A percentile compares a stretch with the other conserved stretches of the same genome.
These are phyloP conservation scores for Merops nubicus DNA, from an alignment of 2,113 vertebrate genomes.

Conservation along the genomic window DNA sequence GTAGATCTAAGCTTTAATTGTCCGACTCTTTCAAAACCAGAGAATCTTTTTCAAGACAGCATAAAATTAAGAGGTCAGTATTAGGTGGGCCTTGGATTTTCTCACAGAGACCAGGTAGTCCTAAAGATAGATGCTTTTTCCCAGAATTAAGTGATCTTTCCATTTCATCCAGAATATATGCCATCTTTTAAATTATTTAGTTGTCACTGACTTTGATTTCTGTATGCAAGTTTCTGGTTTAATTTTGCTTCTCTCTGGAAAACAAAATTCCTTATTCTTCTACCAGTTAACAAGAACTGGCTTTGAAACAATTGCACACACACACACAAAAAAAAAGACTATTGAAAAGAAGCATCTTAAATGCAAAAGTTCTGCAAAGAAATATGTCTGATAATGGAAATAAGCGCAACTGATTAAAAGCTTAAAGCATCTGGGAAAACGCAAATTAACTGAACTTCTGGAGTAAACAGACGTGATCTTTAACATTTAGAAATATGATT, in stretches of 20 bases:
- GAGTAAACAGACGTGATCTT: not conserved
- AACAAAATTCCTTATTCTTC: not conserved
- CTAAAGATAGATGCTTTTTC: not conserved
- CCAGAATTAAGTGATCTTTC: not conserved
- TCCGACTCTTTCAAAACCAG: not conserved
- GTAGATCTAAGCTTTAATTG: not conserved
- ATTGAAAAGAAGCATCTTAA: conserved; percentile 14
- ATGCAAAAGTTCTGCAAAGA: conserved; percentile 3
- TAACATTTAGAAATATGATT: not conserved
- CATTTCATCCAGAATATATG: not conserved
- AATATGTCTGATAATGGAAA: not conserved
- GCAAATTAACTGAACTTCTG: conserved; percentile 17
- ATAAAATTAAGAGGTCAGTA: not conserved
- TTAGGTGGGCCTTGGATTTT: not conserved
- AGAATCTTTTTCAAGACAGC: not conserved
- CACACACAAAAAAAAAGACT: not conserved
- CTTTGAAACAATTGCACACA: conserved; percentile 32
- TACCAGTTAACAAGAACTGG: not conserved
- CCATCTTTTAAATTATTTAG: not conserved
- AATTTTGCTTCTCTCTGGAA: not conserved
- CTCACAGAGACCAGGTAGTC: not conserved
- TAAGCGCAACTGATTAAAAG: not conserved
- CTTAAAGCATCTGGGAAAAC: conserved; percentile 25
- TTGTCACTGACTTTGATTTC: not conserved
- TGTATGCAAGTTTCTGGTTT: not conserved